Evolutionary conservation across 2,888 invertebrate species (phyloP).

Genomic region (Latheticus oryzae): DNA sequence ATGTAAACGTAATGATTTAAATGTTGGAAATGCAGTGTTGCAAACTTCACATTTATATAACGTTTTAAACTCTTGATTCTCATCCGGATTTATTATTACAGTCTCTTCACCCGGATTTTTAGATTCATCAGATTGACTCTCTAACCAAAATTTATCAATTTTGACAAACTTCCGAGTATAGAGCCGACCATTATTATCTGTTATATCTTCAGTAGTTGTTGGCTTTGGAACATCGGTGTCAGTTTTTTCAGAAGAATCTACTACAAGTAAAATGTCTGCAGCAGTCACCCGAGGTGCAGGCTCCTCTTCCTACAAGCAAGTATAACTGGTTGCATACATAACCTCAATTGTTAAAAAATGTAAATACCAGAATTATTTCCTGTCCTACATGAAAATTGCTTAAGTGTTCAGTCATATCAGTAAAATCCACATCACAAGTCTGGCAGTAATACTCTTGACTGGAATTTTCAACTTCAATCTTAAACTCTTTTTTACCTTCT

Average conservation of each 20-base stretch:
- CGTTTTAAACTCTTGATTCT: too few relatives aligned
- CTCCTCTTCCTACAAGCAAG: background rate
- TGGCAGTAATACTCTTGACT: slow-evolving; percentile 70
- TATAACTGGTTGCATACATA: background rate
- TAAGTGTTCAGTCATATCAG: slow-evolving; percentile 75
- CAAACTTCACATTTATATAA: slow-evolving; percentile 74
- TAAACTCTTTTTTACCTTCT: background rate
- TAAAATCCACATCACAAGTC: slow-evolving; percentile 74
- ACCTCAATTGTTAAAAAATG: slow-evolving; percentile 6
- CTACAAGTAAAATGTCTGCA: too few relatives aligned
- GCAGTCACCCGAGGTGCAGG: background rate
- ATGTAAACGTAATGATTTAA: slow-evolving; percentile 77
- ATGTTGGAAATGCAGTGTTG: slow-evolving; percentile 74
- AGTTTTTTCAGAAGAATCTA: too few relatives aligned
- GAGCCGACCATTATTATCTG: slow-evolving; percentile 66
- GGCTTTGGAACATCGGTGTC: too few relatives aligned
- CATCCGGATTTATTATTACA: too few relatives aligned
- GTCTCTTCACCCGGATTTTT: too few relatives aligned
- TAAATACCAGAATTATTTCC: slow-evolving; percentile 71
- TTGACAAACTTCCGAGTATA: slow-evolving; percentile 70
- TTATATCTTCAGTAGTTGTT: slow-evolving; percentile 20
- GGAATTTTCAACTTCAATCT: too few relatives aligned
- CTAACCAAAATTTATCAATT: slow-evolving; percentile 70
- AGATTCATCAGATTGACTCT: background rate
- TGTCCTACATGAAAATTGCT: slow-evolving; percentile 75